These are phyloP conservation scores for Chromis chromis DNA, from an alignment of 2,797 vertebrate species.

Conservation along the genomic window DNA sequence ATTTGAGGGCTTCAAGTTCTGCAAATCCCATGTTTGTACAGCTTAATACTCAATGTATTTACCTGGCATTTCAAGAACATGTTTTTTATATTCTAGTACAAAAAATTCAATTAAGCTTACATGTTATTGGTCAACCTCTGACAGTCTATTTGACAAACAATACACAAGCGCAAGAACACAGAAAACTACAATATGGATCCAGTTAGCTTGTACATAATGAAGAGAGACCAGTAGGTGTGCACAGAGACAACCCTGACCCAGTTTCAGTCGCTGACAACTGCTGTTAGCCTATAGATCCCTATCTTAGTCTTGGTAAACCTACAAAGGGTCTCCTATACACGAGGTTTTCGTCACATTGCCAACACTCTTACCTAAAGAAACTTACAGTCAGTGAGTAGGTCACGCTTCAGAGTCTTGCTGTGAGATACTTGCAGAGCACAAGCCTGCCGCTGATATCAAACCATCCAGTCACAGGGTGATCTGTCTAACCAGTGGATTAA, in stretches of 20 bases:
- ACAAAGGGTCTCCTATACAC: slow-evolving; percentile 22
- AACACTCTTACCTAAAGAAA: slow-evolving; percentile 30
- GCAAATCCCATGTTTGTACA: slow-evolving; percentile 35
- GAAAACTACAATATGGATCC: too few species aligned
- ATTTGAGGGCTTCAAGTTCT: slow-evolving; percentile 28
- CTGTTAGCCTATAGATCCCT: slow-evolving; percentile 27
- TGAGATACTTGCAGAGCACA: slow-evolving; percentile 61
- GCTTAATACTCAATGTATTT: not conserved
- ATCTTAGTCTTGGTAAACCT: slow-evolving; percentile 20
- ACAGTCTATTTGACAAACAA: not conserved
- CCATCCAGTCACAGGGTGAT: slow-evolving; percentile 59
- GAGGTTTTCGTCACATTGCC: slow-evolving; percentile 5
- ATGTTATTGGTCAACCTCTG: not conserved
- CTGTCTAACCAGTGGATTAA: slow-evolving; percentile 56
- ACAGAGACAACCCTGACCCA: slow-evolving; percentile 44
- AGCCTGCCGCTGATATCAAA: slow-evolving; percentile 68
- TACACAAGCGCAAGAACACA: too few species aligned
- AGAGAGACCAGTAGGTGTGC: slow-evolving; percentile 10
- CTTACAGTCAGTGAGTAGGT: slow-evolving; percentile 42
- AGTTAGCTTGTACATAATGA: slow-evolving; percentile 20
- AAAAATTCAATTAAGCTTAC: not conserved
- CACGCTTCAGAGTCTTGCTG: slow-evolving; percentile 49
- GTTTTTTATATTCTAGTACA: too few species aligned
- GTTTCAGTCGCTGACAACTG: slow-evolving; percentile 35
- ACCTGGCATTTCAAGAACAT: too few species aligned